Evolutionary conservation across 2,888 invertebrate species (phyloP), one percentile per base, ranked within the genome.

Genomic region (Tipula unca): DNA sequence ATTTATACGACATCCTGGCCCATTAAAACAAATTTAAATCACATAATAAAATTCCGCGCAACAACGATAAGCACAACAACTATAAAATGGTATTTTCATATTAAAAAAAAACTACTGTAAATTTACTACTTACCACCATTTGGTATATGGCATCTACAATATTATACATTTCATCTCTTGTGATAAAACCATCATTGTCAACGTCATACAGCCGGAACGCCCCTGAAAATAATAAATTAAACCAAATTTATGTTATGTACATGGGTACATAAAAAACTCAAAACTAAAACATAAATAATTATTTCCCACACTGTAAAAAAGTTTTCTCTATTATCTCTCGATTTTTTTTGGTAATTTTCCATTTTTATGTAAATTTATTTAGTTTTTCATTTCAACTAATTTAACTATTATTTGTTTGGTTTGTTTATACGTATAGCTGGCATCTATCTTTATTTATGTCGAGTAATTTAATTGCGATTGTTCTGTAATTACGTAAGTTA

Each of bases 81-180:
- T 36, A 84, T 84, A 36, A 36, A 39, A 36, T n/a, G n/a, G n/a
- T 20, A 6, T 17, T 0, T 32, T 39, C 25, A 86, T 82, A 54
- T 25, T 8, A 48, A 39, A 39, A 84, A 69, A 35, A 42, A 85
- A 20, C 69, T 6, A 29, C 29, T 48, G 54, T 39, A 36, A 83
- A 84, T 25, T 10, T 25, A 20, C 25, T 87, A 95, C 96, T 92
- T 94, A 98, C 98, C 94, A 98, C 98, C 98, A 98, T 98, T 92
- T 98, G 97, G 92, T 98, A 98, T 90, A 98, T 98, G 87, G 98
- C 98, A 91, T 98, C 97, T 87, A 98, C 98, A 90, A 98, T 98
- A 92, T 98, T 97, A 91, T 98, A 96, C 96, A 98, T 97, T 92
- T 98, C 98, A 89, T 97, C 97, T 88, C 98, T 93, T 86, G 98